A percentile compares a stretch with the other conserved stretches of the same genome.
phyloP scores from a whole-genome alignment of 2,797 vertebrate genomes.

The Melopsittacus undulatus region DNA sequence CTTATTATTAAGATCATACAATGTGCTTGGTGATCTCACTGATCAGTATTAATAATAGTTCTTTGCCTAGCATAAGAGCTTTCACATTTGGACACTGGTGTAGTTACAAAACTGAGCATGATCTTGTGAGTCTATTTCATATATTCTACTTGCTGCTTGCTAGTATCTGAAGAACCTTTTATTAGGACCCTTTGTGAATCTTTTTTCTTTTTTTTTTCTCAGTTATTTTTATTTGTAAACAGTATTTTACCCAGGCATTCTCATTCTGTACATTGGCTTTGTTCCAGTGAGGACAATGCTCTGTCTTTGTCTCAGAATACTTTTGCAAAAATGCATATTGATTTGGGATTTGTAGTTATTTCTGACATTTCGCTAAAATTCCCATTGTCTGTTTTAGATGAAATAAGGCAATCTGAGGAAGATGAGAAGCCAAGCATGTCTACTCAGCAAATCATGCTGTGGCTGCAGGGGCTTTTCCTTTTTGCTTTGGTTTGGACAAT shows the following conservation, averaged over 20 bases:
- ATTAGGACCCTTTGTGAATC: background rate
- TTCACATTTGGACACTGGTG: background rate
- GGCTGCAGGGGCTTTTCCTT: constrained; percentile 91
- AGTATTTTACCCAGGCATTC: background rate
- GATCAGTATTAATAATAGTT: background rate
- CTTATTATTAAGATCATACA: background rate
- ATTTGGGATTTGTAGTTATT: background rate
- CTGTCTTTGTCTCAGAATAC: background rate
- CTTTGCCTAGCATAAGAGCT: background rate
- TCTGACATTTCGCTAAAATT: background rate
- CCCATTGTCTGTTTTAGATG: constrained; percentile 78
- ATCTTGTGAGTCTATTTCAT: background rate
- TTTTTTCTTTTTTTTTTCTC: background rate
- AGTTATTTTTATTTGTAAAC: background rate
- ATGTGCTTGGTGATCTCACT: background rate
- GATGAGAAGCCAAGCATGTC: constrained; percentile 76
- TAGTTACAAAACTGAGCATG: background rate
- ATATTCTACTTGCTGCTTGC: background rate
- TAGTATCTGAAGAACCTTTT: background rate
- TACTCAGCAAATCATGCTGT: constrained; percentile 84
- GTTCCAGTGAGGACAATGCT: background rate
- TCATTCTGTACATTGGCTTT: background rate
- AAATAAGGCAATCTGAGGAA: constrained; percentile 73
- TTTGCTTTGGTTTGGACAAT: constrained; percentile 91
- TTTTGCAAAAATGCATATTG: background rate